A percentile compares a stretch with the other conserved stretches of the same genome.
Conservation (phyloP, 2,888 invertebrate species). For the Lasioglossum lativentre region DNA sequence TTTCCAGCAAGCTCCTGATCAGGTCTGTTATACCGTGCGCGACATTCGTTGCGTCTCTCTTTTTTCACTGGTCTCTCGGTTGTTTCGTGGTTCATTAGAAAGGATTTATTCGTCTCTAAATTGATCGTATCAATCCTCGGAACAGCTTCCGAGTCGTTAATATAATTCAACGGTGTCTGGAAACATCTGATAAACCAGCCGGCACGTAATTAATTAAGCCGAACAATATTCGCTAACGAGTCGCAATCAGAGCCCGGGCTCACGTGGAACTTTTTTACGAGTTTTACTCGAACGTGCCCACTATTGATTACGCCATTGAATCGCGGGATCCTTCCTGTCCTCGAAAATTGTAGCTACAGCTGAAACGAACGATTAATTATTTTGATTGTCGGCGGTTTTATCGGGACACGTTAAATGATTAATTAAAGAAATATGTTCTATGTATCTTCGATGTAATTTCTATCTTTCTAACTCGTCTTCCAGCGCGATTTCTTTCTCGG, state of each 20-base stretch:
- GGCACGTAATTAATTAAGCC: conserved; percentile 19
- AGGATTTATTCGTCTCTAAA: not conserved
- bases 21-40: too few relatives aligned
- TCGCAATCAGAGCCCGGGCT: not conserved
- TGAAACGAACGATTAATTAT: not conserved
- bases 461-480: not conserved
- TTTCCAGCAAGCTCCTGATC: not conserved
- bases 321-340: not conserved
- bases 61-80: not conserved
- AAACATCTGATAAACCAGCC: conserved; percentile 5
- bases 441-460: not conserved
- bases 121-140: conserved; percentile 6
- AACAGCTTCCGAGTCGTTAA: conserved; percentile 13
- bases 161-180: not conserved
- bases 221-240: conserved; percentile 8
- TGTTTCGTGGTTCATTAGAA: conserved; percentile 12
- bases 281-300: not conserved
- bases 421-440: not conserved
- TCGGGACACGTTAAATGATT: not conserved
- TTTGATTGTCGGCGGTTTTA: not conserved
- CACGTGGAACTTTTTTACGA: not conserved
- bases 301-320: conserved; percentile 3
- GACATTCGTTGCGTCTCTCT: not conserved
- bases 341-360: too few relatives aligned
- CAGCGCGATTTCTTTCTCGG: not conserved